Evolutionary conservation across 2,888 invertebrate genomes (phyloP).

Genomic region (Nomada hirtipes): DNA sequence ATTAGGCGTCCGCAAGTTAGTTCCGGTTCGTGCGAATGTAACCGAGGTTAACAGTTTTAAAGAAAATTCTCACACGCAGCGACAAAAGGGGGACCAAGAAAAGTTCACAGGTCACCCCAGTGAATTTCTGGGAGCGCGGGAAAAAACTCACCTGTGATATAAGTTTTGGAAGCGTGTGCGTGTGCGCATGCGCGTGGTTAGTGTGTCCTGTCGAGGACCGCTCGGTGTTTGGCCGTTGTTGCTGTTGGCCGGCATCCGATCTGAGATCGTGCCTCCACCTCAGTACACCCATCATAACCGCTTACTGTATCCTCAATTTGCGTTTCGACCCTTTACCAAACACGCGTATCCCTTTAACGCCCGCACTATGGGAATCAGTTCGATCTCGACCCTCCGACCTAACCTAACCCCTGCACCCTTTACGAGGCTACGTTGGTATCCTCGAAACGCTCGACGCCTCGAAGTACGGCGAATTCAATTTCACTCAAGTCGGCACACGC

Average conservation of each 20-base stretch:
- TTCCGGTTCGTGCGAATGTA: background rate
- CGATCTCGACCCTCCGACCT: constrained; percentile 55
- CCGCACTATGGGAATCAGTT: constrained; percentile 44
- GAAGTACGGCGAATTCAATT: background rate
- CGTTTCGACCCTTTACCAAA: constrained; percentile 16
- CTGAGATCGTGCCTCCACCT: constrained; percentile 84
- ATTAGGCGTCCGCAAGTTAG: no score
- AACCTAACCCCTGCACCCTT: constrained; percentile 59
- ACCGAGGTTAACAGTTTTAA: background rate
- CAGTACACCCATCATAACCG: constrained; percentile 83
- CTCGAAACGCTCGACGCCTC: constrained; percentile 13
- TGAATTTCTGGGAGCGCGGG: background rate
- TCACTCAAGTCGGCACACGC: background rate
- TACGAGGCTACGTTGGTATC: constrained; percentile 27
- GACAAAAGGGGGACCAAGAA: background rate
- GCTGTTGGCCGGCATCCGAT: constrained; percentile 82
- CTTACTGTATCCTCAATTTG: constrained; percentile 19
- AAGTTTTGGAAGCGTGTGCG: constrained; percentile 81
- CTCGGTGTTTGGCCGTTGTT: constrained; percentile 66
- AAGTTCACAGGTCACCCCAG: background rate
- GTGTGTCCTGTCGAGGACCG: constrained; percentile 70
- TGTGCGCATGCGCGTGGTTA: constrained; percentile 73
- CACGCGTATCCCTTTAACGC: constrained; percentile 32
- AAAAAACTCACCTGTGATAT: constrained; percentile 79
- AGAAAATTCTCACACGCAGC: background rate